A percentile compares a stretch with the other conserved stretches of the same genome.
phyloP scores from a whole-genome alignment of 2,888 invertebrate genomes.

The Geophilus truncorum region DNA sequence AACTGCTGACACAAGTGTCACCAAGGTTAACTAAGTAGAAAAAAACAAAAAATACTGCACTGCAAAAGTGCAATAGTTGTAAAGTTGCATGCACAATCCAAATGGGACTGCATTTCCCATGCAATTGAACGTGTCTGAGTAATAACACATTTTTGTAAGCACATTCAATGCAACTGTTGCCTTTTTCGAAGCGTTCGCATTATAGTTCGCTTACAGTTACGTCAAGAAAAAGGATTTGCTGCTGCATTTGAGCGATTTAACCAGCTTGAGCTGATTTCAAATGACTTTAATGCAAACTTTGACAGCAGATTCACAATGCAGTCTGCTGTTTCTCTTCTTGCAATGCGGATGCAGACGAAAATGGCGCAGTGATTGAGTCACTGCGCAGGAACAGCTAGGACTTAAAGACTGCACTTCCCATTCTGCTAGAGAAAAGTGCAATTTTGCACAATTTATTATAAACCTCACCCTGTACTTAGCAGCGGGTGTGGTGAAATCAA shows the following conservation, averaged over 20 bases:
- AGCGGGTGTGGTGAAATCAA: neutral
- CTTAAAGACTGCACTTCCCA: neutral
- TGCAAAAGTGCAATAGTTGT: too few species aligned
- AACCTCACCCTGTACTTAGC: too few species aligned
- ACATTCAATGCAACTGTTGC: neutral
- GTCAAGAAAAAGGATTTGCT: neutral
- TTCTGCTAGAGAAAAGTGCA: too few species aligned
- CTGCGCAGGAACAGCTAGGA: neutral
- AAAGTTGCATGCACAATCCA: neutral
- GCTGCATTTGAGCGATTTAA: neutral
- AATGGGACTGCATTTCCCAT: neutral
- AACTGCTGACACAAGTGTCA: too few species aligned
- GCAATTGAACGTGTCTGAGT: neutral
- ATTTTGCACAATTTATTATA: too few species aligned
- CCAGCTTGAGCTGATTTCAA: neutral
- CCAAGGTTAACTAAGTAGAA: too few species aligned
- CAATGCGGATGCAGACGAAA: neutral
- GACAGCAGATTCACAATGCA: neutral
- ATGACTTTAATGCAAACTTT: neutral
- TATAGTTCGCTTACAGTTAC: neutral
- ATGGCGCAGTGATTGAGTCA: neutral
- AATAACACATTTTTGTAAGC: neutral
- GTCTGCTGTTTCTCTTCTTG: neutral
- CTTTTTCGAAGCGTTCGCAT: neutral
- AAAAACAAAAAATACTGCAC: too few species aligned